Evolutionary conservation across 2,113 vertebrate species (phyloP), one percentile per base, ranked within the genome.

Genomic region (Melierax canorus): DNA sequence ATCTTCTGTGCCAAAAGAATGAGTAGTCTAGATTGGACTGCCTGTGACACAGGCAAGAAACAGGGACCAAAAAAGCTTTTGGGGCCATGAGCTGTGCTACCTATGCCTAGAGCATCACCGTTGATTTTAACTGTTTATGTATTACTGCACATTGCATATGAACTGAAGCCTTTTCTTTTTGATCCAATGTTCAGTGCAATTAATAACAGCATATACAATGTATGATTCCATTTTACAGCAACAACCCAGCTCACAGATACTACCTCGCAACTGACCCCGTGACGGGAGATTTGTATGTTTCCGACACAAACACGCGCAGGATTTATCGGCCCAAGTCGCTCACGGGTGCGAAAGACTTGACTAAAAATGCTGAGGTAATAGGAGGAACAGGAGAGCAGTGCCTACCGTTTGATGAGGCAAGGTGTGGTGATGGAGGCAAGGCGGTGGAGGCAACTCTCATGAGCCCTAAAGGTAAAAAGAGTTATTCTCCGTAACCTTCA

Each of bases 321-420:
- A 99, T 99, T 95, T 99, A 99, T 93, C 98, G 98, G 13, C 99
- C 99, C 1, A 99, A 98, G 91, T 98, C 97, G 0, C 98, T 99
- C 32, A 98, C 96, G 0, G 98, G 99, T 21, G 98, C 98, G 0
- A 99, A 99, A 92, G 99, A 99, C 59, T 97, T 99, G 90, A 99
- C 99, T 56, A 98, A 99, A 75, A 99, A 99, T 10, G 98, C 98
- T 0, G 99, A 99, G 92, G 98, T 99, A 34, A 97, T 99, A 6
- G 99, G 99, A 10, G 99, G 99, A 24, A 99, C 99, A 0, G 99
- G 99, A 7, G 99, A 99, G 45, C 99, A 99, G 95, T 99, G 99
- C 94, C 98, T 99, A 48, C 99, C 99, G 0, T 99, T 99, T 9
- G 99, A 99, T 48, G 99, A 99, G 95, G 99, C 99, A 67, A 98